Evolutionary conservation across 2,113 vertebrate genomes (phyloP).

Genomic region (Synodontis membranacea): DNA sequence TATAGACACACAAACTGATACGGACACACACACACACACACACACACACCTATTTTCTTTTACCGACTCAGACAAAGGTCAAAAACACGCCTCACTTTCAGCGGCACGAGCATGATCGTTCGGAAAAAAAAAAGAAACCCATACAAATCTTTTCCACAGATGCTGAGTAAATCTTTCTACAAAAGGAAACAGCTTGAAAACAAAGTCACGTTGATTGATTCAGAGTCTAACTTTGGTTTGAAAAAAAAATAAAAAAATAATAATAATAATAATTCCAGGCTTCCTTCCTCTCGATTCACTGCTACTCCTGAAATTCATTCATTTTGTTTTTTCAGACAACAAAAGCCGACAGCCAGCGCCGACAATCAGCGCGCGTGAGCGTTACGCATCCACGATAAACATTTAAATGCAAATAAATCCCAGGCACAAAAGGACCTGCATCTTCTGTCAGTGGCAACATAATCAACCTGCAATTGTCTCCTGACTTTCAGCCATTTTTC

Average conservation of each 20-base stretch:
- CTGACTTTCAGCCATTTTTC: conserved; percentile 66
- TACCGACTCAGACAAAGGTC: conserved; percentile 23
- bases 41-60: not conserved
- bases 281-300: conserved; percentile 56
- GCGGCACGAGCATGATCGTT: not conserved
- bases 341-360: conserved; percentile 66
- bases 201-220: conserved; percentile 65
- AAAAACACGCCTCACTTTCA: conserved; percentile 18
- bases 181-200: conserved; percentile 34
- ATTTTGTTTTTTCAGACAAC: conserved; percentile 62
- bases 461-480: conserved; percentile 82
- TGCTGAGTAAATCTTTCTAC: conserved; percentile 15
- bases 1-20: not conserved
- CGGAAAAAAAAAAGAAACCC: not conserved
- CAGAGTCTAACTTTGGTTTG: conserved; percentile 57
- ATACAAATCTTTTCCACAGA: conserved; percentile 1
- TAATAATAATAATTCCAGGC: conserved; percentile 65
- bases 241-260: conserved; percentile 37
- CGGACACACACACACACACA: not conserved
- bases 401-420: conserved; percentile 79
- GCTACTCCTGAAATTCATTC: conserved; percentile 65
- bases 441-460: conserved; percentile 74
- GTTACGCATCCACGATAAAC: conserved; percentile 69
- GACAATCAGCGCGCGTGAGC: conserved; percentile 75
- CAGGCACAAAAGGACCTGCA: conserved; percentile 70